A percentile compares a stretch with the other conserved stretches of the same genome.
These are phyloP conservation scores for Cephus sareptanus DNA, from an alignment of 2,888 invertebrate species.

Conservation along the genomic window DNA sequence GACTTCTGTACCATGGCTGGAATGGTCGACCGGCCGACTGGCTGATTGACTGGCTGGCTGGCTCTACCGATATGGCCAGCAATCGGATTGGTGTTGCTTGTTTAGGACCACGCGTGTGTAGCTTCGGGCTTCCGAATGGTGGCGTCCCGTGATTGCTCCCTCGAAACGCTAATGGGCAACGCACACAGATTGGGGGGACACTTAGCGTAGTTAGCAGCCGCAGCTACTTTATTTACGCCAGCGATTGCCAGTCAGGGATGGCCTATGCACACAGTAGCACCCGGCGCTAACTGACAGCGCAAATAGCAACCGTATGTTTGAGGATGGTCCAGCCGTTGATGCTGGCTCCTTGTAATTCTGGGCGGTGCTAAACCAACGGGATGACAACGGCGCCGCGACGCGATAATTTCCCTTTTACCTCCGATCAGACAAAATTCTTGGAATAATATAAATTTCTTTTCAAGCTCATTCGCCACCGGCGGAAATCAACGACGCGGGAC, in stretches of 20 bases:
- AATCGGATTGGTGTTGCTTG: constrained; percentile 35
- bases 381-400: constrained; percentile 10
- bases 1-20: neutral
- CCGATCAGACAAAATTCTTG: neutral
- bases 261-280: constrained; percentile 9
- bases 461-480: neutral
- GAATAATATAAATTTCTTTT: neutral
- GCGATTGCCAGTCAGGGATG: constrained; percentile 9
- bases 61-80: neutral
- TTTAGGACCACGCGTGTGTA: constrained; percentile 33
- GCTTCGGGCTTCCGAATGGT: constrained; percentile 24
- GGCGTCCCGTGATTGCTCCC: constrained; percentile 26
- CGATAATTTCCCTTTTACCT: constrained; percentile 4
- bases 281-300: constrained; percentile 44
- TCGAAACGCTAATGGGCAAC: constrained; percentile 43
- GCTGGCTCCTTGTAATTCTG: constrained; percentile 24
- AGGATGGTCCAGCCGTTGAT: constrained; percentile 27
- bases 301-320: constrained; percentile 41
- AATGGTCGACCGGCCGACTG: neutral
- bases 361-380: constrained; percentile 34
- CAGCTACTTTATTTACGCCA: constrained; percentile 55
- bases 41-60: neutral
- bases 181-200: constrained; percentile 53
- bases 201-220: constrained; percentile 50
- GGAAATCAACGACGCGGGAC: neutral